Conservation (phyloP, 2,888 invertebrate species). For the Orthosia gothica region DNA sequence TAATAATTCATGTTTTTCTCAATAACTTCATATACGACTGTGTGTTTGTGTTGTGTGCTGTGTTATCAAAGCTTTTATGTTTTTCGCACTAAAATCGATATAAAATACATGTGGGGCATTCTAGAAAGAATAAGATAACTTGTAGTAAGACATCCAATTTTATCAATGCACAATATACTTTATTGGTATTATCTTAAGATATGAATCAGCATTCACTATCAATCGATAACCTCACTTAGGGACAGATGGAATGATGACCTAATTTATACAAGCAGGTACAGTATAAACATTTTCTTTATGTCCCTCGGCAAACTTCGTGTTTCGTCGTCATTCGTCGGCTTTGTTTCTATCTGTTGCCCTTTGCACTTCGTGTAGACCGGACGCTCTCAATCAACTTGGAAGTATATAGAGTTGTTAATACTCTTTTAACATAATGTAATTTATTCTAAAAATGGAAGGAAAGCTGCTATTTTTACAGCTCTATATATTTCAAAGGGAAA, state of each 20-base stretch:
- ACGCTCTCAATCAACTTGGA: too few relatives aligned
- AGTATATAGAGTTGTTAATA: too few relatives aligned
- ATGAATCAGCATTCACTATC: not conserved
- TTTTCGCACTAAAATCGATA: rapidly evolving
- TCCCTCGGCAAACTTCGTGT: too few relatives aligned
- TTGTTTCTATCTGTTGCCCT: too few relatives aligned
- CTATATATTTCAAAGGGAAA: too few relatives aligned
- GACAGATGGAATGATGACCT: not conserved
- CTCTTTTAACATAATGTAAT: too few relatives aligned
- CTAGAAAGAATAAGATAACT: not conserved
- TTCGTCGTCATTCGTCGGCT: too few relatives aligned
- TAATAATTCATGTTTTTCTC: not conserved
- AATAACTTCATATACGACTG: not conserved
- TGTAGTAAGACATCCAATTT: not conserved
- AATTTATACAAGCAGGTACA: not conserved
- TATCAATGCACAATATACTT: slow-evolving; percentile 17
- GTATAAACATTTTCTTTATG: too few relatives aligned
- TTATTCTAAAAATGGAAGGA: too few relatives aligned
- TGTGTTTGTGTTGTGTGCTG: too few relatives aligned
- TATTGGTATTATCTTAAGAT: slow-evolving; percentile 2
- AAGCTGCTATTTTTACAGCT: too few relatives aligned
- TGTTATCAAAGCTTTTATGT: not conserved
- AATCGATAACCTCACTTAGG: not conserved
- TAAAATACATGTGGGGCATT: not conserved
- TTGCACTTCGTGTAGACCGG: too few relatives aligned